These are phyloP conservation scores for Sus scrofa DNA, from an alignment of 2,113 vertebrate species.

Conservation along the genomic window T2T-Sscrofa CM000826.6:16447501-16448000, in stretches of 20 bases:
- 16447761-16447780: not conserved
- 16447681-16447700: not conserved
- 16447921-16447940: not conserved
- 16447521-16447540: not conserved
- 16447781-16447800: not conserved
- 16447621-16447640: not conserved
- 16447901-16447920: not conserved
- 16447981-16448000: not conserved
- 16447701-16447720: not conserved
- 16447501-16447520: slow-evolving; percentile 14
- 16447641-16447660: not conserved
- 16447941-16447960: not conserved
- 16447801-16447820: not conserved
- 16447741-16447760: not conserved
- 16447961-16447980: not conserved
- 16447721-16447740: not conserved
- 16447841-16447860: not conserved
- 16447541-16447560: not conserved
- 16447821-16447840: not conserved
- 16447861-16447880: not conserved
- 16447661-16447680: not conserved
- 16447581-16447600: not conserved
- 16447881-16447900: not conserved
- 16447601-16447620: not conserved
- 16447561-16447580: not conserved